Base-by-base conservation (phyloP, 2,113 vertebrate species). In the Castor canadensis region DNA sequence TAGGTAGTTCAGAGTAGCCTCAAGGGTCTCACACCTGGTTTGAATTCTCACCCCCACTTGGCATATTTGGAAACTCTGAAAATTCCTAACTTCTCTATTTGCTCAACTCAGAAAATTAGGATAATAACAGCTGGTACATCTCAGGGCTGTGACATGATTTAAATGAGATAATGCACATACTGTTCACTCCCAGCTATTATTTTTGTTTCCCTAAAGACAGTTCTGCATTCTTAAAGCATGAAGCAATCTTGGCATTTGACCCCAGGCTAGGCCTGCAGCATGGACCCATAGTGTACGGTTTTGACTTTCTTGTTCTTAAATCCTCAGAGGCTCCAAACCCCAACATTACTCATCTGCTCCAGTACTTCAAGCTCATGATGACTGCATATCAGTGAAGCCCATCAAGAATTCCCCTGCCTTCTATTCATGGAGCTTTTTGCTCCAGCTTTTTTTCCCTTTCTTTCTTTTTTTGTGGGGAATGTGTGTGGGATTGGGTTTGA, bases 191-290 rank as follows among this genome's bases (percentile, higher is more conserved):
- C 82, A 81, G 66, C 38, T 87, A 0, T 35, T 86, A 35, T 40
- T 93, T 93, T 85, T 58, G 10, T 80, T 87, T 96, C 75, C 58
- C 87, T 73, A 30, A 81, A 87, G 87, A 76, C 15, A 35, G 6
- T 52, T 47, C 64, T 85, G 45, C 52, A 40, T 30, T 91, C 86
- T 83, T 71, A 69, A 58, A 86, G 20, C 43, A 58, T 13, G 77
- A 56, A 54, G 20, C 28, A 24, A 2, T 52, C 73, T 71, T 96
- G 30, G 40, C 52, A 5, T 32, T 32, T 87, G 95, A 93, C 80
- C 28, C 56, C 20, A 80, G 71, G 82, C 47, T 76, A 60, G 71
- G 88, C 81, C 66, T 87, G 24, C 43, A 84, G 45, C 49, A 22
- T 7, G 77, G 79, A 69, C 58, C 69, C 26, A 32, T 6, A 5